A percentile compares a stretch with the other conserved stretches of the same genome.
These are phyloP conservation scores for Cataglyphis livida DNA, from an alignment of 2,888 invertebrate genomes.

Conservation along the genomic window DNA sequence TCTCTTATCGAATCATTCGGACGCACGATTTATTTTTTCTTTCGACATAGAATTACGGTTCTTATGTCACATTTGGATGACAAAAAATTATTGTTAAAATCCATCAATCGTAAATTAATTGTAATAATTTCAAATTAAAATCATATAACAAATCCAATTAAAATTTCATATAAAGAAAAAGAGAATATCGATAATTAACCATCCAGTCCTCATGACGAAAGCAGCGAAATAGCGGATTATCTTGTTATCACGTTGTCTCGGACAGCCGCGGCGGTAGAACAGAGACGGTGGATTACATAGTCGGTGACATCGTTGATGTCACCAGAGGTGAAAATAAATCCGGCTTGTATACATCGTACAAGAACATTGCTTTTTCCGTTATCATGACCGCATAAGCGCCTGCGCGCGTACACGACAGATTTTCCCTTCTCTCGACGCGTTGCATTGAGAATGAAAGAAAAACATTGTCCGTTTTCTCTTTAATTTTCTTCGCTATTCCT, in stretches of 20 bases:
- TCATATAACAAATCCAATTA: not conserved
- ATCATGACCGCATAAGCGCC: not conserved
- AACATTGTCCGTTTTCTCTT: not conserved
- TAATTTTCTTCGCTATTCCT: not conserved
- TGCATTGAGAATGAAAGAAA: not conserved
- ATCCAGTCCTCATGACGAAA: not conserved
- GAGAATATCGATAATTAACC: slow-evolving; percentile 6
- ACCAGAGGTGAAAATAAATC: slow-evolving; percentile 49
- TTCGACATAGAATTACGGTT: not conserved
- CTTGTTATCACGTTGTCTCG: slow-evolving; percentile 37
- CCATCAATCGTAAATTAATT: not conserved
- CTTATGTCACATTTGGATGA: not conserved
- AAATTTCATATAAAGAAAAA: not conserved
- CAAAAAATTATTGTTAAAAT: not conserved
- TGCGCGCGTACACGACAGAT: slow-evolving; percentile 3
- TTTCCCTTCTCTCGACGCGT: not conserved
- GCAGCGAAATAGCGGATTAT: slow-evolving; percentile 42
- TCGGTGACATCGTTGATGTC: slow-evolving; percentile 17
- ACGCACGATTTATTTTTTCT: not conserved
- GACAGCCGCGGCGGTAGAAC: not conserved
- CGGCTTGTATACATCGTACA: slow-evolving; percentile 13
- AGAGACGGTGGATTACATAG: slow-evolving; percentile 25
- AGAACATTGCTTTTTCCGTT: slow-evolving; percentile 19
- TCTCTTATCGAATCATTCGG: not conserved
- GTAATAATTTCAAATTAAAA: not conserved